Conservation (phyloP, 2,888 invertebrate genomes). For the Lochmaea capreae region DNA sequence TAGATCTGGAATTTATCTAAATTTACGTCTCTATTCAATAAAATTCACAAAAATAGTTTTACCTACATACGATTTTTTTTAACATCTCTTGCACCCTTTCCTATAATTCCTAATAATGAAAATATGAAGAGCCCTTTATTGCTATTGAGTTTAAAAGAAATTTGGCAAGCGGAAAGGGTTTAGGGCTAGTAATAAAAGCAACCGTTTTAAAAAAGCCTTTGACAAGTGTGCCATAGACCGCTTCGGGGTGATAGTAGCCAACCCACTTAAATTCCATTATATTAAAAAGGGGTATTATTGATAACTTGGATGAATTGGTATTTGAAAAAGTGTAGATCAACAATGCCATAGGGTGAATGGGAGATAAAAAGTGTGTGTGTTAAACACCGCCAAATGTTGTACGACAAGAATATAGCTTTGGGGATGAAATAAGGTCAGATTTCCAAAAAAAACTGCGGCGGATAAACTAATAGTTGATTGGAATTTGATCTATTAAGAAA, state of each 20-base stretch:
- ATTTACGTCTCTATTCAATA: no score
- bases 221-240: constrained; percentile 50
- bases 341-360: constrained; percentile 48
- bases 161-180: constrained; percentile 44
- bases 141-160: constrained; percentile 24
- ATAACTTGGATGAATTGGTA: constrained; percentile 44
- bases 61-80: no score
- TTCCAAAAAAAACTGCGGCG: constrained; percentile 32
- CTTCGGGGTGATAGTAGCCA: constrained; percentile 41
- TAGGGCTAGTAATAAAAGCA: constrained; percentile 38
- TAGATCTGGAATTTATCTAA: no score
- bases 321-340: constrained; percentile 37
- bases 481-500: constrained; percentile 27
- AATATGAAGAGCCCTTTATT: constrained; percentile 27
- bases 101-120: neutral
- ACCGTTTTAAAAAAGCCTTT: constrained; percentile 44
- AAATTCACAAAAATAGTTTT: no score
- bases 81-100: neutral
- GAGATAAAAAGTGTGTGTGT: constrained; percentile 50
- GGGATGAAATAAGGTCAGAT: constrained; percentile 36
- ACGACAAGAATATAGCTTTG: constrained; percentile 47
- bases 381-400: constrained; percentile 53
- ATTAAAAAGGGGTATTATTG: constrained; percentile 45
- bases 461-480: constrained; percentile 24
- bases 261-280: constrained; percentile 45